phyloP scores from a whole-genome alignment of 1,140 invertebrate species.

The Phymastichus coffea region DNA sequence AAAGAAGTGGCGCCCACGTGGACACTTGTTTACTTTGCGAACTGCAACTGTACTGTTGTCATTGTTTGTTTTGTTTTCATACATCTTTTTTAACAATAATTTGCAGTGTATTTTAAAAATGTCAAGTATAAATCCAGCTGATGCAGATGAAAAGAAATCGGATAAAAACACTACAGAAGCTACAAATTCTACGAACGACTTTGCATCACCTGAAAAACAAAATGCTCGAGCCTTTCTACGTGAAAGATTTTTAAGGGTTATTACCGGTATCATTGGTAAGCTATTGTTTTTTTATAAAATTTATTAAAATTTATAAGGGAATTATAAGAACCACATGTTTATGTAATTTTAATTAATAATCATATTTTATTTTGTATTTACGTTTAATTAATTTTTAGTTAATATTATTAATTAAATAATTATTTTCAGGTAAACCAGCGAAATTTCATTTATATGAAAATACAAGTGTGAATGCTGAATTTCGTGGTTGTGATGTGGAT shows the following conservation, averaged over 20 bases:
- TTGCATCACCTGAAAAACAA: slow-evolving; percentile 48
- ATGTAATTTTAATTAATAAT: slow-evolving; percentile 52
- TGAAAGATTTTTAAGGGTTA: slow-evolving; percentile 50
- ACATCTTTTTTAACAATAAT: too few species aligned
- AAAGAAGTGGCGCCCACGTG: not conserved
- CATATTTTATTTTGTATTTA: too few species aligned
- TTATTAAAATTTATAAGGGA: slow-evolving; percentile 39
- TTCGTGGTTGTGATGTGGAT: slow-evolving; percentile 49
- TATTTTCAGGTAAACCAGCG: slow-evolving; percentile 43
- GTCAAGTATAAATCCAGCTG: not conserved
- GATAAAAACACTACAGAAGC: not conserved
- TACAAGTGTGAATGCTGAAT: slow-evolving; percentile 47
- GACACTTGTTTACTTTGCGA: too few species aligned
- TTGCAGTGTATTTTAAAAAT: slow-evolving; percentile 11
- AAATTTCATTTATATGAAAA: slow-evolving; percentile 52
- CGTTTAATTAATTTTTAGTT: too few species aligned
- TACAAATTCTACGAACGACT: slow-evolving; percentile 33
- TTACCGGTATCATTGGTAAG: slow-evolving; percentile 53
- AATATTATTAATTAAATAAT: not conserved
- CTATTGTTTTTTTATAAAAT: not conserved
- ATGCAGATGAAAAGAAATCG: not conserved
- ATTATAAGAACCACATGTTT: slow-evolving; percentile 45
- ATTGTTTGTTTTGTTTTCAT: too few species aligned
- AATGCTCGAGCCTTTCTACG: slow-evolving; percentile 50
- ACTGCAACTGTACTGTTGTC: too few species aligned